A percentile compares a stretch with the other conserved stretches of the same genome.
Evolutionary conservation across 2,797 vertebrate species (phyloP).

Genomic region (Phalloptychus januarius): DNA sequence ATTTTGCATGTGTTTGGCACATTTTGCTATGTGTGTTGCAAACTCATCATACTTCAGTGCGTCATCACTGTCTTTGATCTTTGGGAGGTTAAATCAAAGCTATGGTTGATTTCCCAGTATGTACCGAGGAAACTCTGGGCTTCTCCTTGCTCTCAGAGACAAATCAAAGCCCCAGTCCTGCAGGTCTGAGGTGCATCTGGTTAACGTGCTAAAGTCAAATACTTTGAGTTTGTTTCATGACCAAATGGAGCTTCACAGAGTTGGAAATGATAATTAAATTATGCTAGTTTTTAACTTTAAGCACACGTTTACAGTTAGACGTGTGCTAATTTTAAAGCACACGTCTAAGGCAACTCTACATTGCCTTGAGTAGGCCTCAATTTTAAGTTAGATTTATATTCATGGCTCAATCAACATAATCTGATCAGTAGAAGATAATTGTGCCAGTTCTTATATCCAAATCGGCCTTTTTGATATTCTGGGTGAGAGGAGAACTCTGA

Average conservation of each 20-base stretch:
- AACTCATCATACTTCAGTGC: background rate
- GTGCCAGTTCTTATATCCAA: no score
- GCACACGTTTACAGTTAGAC: no score
- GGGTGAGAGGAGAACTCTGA: no score
- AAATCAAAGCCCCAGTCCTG: background rate
- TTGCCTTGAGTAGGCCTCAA: no score
- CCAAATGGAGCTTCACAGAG: background rate
- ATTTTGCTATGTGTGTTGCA: conserved; percentile 11
- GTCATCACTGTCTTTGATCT: background rate
- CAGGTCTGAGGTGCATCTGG: background rate
- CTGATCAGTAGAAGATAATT: no score
- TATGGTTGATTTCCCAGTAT: background rate
- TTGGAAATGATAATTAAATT: no score
- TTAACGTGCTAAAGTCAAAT: background rate
- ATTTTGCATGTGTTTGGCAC: conserved; percentile 14
- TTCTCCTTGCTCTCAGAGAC: background rate
- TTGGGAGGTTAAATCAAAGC: background rate
- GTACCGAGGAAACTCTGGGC: conserved; percentile 1
- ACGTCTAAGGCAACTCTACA: no score
- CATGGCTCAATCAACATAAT: no score
- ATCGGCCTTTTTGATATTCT: no score
- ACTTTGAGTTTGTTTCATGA: background rate
- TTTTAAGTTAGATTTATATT: no score
- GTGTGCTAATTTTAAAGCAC: no score
- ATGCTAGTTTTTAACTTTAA: no score